Evolutionary conservation across 2,797 vertebrate species (phyloP), one percentile per base, ranked within the genome.

Genomic region (Adrianichthys oophorus): DNA sequence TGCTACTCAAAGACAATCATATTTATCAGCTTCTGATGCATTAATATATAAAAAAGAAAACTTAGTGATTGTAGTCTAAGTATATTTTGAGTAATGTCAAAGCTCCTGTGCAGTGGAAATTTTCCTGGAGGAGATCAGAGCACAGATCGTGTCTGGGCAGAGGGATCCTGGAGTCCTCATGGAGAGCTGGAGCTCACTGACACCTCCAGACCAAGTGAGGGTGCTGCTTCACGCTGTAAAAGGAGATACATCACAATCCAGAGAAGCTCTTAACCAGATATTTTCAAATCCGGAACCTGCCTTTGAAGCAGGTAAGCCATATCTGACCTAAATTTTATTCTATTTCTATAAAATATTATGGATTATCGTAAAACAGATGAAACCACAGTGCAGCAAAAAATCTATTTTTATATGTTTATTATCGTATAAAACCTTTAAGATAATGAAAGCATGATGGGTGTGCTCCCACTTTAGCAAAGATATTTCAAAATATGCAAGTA

Each of bases 91-190:
- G 37, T 56, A 26, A 72, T 4, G 17, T 32, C 12, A 7, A 4
- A 8, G 48, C 44, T 49, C 2, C 41, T 62, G 32, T 62, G 41
- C 44, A 85, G 82, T 64, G 54, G 71, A 61, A 47, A 52, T 59
- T 41, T 75, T 87, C 65, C 65, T 85, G 70, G 62, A 66, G 18
- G 79, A 68, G 26, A 72, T 87, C 54, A 76, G 71, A 56, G 74
- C 85, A 40, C 61, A 85, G 55, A 68, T 84, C 24, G 70, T 75
- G 59, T 19, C 45, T 17, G 32, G 62, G 15, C 43, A 52, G 18
- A 65, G 49, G 43, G 54, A 66, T 21, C 56, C 75, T 29, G 52
- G 19, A 54, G 56, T 65, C 26, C 58, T 83, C 16, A 46, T 55
- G 48, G 66, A 80, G 24, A 78, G 70, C 18, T 79, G 79, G 41